A percentile compares a stretch with the other conserved stretches of the same genome.
Conservation (phyloP, 2,888 invertebrate genomes). For the Synanthedon myopaeformis region DNA sequence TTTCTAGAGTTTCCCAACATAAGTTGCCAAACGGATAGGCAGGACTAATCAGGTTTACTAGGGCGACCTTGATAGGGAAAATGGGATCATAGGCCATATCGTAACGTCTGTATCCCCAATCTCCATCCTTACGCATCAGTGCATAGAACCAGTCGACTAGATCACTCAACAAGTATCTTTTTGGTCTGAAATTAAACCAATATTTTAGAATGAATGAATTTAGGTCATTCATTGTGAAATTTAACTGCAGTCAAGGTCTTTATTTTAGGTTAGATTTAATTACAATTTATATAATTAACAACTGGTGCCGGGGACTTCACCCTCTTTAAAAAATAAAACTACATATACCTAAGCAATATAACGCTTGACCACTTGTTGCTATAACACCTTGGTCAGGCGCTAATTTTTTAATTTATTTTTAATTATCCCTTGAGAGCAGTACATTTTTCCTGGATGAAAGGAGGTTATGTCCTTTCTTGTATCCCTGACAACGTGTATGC, state of each 20-base stretch:
- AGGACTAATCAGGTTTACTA: conserved; percentile 73
- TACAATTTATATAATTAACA: too few species aligned
- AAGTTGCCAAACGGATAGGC: conserved; percentile 77
- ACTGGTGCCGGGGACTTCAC: too few species aligned
- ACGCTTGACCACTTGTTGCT: too few species aligned
- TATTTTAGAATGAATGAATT: background rate
- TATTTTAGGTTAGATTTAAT: too few species aligned
- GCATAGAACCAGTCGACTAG: conserved; percentile 86
- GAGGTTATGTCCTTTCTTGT: too few species aligned
- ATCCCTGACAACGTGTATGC: too few species aligned
- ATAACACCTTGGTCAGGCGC: too few species aligned
- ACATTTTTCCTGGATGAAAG: too few species aligned
- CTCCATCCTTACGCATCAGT: conserved; percentile 77
- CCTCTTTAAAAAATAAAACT: too few species aligned
- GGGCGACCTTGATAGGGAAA: conserved; percentile 74
- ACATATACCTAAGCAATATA: too few species aligned
- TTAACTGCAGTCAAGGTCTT: background rate
- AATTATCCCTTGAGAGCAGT: too few species aligned
- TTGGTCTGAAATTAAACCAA: conserved; percentile 73
- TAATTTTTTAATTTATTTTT: too few species aligned
- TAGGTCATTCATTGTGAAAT: background rate
- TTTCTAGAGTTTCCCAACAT: conserved; percentile 85
- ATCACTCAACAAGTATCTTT: conserved; percentile 82
- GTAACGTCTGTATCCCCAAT: conserved; percentile 77
- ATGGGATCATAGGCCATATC: conserved; percentile 80